Conservation (phyloP, 2,113 vertebrate species). For the Python bivittatus region DNA sequence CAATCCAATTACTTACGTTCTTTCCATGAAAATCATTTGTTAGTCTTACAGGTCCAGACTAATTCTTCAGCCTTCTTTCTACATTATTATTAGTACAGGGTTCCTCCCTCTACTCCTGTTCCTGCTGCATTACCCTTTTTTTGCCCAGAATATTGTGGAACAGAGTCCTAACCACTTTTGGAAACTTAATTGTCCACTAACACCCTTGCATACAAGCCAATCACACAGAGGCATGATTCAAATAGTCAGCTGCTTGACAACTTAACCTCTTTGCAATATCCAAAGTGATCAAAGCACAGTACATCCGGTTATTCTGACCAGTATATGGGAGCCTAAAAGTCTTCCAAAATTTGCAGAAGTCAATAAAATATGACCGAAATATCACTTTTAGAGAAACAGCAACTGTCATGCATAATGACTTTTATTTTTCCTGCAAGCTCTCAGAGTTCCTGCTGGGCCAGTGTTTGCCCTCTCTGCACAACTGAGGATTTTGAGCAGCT, state of each 20-base stretch:
- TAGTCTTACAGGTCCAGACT: background rate
- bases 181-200: background rate
- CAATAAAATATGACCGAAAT: background rate
- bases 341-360: background rate
- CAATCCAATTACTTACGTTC: background rate
- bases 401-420: background rate
- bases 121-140: background rate
- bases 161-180: background rate
- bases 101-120: background rate
- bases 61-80: background rate
- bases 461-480: background rate
- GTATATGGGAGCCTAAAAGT: background rate
- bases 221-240: background rate
- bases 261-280: background rate
- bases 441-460: background rate
- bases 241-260: background rate
- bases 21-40: background rate
- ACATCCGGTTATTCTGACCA: background rate
- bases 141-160: background rate
- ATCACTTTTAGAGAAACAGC: background rate
- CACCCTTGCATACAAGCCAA: background rate
- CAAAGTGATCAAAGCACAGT: background rate
- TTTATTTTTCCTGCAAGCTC: background rate
- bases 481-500: conserved; percentile 10
- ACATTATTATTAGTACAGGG: background rate